Evolutionary conservation across 1,140 invertebrate genomes (phyloP).

Genomic region (Colletes gigas): DNA sequence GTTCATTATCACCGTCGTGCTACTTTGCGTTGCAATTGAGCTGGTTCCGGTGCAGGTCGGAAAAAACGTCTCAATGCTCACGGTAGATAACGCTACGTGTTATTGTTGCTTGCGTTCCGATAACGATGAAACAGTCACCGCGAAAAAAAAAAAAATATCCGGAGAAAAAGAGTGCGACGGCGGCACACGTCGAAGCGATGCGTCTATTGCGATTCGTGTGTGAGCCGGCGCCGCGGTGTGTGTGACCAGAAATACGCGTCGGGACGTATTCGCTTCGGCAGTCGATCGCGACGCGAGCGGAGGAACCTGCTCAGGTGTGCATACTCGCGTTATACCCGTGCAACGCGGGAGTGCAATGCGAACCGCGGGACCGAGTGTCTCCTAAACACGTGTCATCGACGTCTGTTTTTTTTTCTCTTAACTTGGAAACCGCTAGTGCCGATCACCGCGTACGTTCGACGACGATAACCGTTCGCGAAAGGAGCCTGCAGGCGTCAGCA

Average conservation of each 20-base stretch:
- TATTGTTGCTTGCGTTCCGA: background rate
- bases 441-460: background rate
- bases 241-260: slow-evolving; percentile 52
- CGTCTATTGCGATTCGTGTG: background rate
- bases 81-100: background rate
- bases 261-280: slow-evolving; percentile 47
- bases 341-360: slow-evolving; percentile 6
- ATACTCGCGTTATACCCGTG: slow-evolving; percentile 2
- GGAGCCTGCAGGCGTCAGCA: background rate
- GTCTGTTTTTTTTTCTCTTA: background rate
- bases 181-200: background rate
- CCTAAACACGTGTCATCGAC: background rate
- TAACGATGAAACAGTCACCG: background rate
- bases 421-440: background rate
- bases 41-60: background rate
- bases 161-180: background rate
- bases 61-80: too few relatives aligned
- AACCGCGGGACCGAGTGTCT: background rate
- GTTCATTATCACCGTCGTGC: background rate
- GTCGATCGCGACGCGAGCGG: slow-evolving; percentile 54
- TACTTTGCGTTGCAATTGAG: background rate
- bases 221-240: slow-evolving; percentile 8
- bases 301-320: slow-evolving; percentile 49
- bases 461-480: background rate
- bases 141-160: background rate